Conservation (phyloP, 2,888 invertebrate genomes). For the Spodoptera littoralis region DNA sequence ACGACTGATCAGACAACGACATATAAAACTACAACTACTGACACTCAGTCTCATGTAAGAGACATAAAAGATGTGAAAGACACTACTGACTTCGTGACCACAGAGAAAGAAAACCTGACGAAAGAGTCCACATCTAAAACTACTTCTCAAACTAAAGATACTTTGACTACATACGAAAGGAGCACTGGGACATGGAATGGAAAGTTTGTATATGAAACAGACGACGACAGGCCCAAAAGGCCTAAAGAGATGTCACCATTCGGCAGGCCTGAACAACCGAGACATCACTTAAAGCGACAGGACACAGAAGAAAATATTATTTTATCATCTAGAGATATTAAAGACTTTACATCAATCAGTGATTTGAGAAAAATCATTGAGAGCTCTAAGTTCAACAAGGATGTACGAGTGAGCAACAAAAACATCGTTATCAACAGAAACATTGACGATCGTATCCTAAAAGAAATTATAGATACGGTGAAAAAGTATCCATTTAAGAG, state of each 20-base stretch:
- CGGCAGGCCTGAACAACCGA: constrained; percentile 79
- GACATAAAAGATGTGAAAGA: constrained; percentile 73
- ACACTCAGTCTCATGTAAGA: constrained; percentile 66
- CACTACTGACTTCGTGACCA: constrained; percentile 79
- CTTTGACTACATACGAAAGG: constrained; percentile 81
- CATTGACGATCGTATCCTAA: constrained; percentile 81
- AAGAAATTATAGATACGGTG: constrained; percentile 85
- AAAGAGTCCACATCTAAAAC: constrained; percentile 77
- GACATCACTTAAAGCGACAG: constrained; percentile 82
- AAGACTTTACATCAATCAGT: constrained; percentile 85
- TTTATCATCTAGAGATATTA: constrained; percentile 83
- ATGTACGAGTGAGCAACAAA: constrained; percentile 83
- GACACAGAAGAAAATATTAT: constrained; percentile 86
- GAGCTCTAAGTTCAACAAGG: constrained; percentile 80
- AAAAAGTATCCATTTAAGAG: constrained; percentile 86
- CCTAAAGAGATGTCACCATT: constrained; percentile 83
- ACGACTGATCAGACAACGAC: constrained; percentile 68
- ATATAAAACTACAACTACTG: constrained; percentile 67
- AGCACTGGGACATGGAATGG: constrained; percentile 89
- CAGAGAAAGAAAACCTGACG: constrained; percentile 83
- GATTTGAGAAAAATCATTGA: constrained; percentile 84
- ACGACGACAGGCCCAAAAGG: constrained; percentile 79
- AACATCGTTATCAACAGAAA: constrained; percentile 85
- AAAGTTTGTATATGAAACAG: constrained; percentile 87
- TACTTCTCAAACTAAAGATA: constrained; percentile 79